These are phyloP conservation scores for Acleris literana DNA, from an alignment of 2,888 invertebrate species.

Conservation along the genomic window DNA sequence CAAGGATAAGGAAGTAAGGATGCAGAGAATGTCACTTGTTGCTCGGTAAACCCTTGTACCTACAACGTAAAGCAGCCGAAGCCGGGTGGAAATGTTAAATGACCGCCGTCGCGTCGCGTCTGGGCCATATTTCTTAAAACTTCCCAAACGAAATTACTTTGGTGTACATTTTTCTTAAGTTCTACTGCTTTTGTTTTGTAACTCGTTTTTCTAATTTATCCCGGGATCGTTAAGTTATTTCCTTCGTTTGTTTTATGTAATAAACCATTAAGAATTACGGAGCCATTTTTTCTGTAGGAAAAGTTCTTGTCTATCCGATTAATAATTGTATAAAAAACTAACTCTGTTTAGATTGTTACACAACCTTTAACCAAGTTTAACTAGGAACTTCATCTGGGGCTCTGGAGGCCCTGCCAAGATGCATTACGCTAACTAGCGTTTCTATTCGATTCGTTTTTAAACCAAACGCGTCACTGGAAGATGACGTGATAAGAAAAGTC, in stretches of 20 bases:
- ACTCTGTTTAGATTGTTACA: too few relatives aligned
- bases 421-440: too few relatives aligned
- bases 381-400: too few relatives aligned
- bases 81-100: conserved; percentile 14
- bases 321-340: too few relatives aligned
- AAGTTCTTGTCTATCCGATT: too few relatives aligned
- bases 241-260: conserved; percentile 24
- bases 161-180: conserved; percentile 52
- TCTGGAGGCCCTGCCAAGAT: too few relatives aligned
- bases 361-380: too few relatives aligned
- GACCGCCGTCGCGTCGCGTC: conserved; percentile 36
- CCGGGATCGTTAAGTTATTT: conserved; percentile 32
- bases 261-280: conserved; percentile 13
- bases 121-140: conserved; percentile 50
- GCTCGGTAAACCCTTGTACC: too few relatives aligned
- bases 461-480: too few relatives aligned
- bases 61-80: neutral
- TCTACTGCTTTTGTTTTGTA: conserved; percentile 50
- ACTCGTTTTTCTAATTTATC: conserved; percentile 52
- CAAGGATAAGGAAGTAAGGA: too few relatives aligned
- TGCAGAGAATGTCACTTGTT: conserved; percentile 20
- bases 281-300: neutral
- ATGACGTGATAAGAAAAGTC: too few relatives aligned
- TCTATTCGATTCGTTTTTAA: too few relatives aligned
- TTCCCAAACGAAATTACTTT: conserved; percentile 57